Evolutionary conservation across 1,140 invertebrate genomes (phyloP).

Genomic region (Campoletis sonorensis): DNA sequence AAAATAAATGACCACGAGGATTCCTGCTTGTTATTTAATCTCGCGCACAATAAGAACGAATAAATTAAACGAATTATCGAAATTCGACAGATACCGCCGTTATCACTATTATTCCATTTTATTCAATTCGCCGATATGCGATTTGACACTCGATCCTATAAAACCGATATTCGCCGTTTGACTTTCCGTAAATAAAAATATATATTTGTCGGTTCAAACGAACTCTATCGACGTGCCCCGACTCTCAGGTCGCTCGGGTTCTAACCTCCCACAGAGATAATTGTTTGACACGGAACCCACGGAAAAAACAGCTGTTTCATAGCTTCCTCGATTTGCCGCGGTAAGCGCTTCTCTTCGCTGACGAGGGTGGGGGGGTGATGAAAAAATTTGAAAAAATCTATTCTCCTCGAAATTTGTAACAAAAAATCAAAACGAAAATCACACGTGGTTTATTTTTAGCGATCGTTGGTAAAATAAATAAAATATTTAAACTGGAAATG

Average conservation of each 20-base stretch:
- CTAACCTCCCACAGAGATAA: slow-evolving; percentile 53
- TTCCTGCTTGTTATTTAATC: too few species aligned
- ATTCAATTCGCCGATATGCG: background rate
- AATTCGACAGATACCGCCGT: background rate
- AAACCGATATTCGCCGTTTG: background rate
- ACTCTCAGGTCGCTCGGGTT: slow-evolving; percentile 17
- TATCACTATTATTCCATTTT: background rate
- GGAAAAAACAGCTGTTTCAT: slow-evolving; percentile 62
- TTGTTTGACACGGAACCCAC: slow-evolving; percentile 64
- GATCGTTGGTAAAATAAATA: too few species aligned
- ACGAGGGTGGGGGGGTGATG: background rate
- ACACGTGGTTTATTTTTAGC: too few species aligned
- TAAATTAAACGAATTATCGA: too few species aligned
- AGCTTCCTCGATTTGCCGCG: slow-evolving; percentile 41
- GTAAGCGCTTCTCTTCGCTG: background rate
- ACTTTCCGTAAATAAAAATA: slow-evolving; percentile 6
- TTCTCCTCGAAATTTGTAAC: background rate
- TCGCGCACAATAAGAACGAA: too few species aligned
- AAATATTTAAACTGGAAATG: too few species aligned
- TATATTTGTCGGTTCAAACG: background rate
- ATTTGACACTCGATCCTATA: background rate
- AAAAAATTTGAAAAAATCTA: slow-evolving; percentile 34
- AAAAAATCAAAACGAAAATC: too few species aligned
- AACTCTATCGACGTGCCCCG: background rate
- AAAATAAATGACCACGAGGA: too few species aligned